These are phyloP conservation scores for Orgyia antiqua DNA, from an alignment of 2,888 invertebrate species.

Conservation along the genomic window DNA sequence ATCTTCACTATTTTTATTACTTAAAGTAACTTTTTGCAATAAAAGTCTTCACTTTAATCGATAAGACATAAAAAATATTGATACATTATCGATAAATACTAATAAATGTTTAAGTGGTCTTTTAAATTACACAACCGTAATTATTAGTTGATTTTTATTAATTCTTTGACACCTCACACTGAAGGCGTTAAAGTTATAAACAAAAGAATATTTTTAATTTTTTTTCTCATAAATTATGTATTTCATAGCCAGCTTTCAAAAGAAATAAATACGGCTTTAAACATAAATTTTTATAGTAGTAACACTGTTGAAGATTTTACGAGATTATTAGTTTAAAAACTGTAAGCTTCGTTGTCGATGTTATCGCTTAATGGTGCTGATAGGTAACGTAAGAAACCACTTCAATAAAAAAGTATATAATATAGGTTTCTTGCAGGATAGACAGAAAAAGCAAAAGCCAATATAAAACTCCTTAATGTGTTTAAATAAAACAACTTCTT, in stretches of 20 bases:
- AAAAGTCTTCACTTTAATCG: slow-evolving; percentile 25
- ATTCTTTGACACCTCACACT: slow-evolving; percentile 21
- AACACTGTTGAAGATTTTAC: slow-evolving; percentile 20
- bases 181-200: slow-evolving; percentile 25
- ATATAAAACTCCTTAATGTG: too few species aligned
- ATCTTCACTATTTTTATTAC: slow-evolving; percentile 18
- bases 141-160: slow-evolving; percentile 25
- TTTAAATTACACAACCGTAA: slow-evolving; percentile 28
- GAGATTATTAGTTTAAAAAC: slow-evolving; percentile 11
- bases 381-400: too few species aligned
- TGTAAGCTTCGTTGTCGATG: too few species aligned
- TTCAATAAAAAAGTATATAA: too few species aligned
- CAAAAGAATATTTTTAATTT: slow-evolving; percentile 10
- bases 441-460: too few species aligned
- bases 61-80: slow-evolving; percentile 22
- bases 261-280: slow-evolving; percentile 20
- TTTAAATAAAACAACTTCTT: too few species aligned
- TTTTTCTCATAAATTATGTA: slow-evolving; percentile 5
- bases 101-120: slow-evolving; percentile 17
- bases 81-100: slow-evolving; percentile 23
- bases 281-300: slow-evolving; percentile 21
- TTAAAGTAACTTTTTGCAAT: slow-evolving; percentile 14
- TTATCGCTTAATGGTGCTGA: too few species aligned
- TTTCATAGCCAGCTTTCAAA: slow-evolving; percentile 22
- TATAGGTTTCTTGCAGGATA: too few species aligned